Evolutionary conservation across 2,113 vertebrate species (phyloP), one percentile per base, ranked within the genome.

Genomic region (Stigmatopora argus): DNA sequence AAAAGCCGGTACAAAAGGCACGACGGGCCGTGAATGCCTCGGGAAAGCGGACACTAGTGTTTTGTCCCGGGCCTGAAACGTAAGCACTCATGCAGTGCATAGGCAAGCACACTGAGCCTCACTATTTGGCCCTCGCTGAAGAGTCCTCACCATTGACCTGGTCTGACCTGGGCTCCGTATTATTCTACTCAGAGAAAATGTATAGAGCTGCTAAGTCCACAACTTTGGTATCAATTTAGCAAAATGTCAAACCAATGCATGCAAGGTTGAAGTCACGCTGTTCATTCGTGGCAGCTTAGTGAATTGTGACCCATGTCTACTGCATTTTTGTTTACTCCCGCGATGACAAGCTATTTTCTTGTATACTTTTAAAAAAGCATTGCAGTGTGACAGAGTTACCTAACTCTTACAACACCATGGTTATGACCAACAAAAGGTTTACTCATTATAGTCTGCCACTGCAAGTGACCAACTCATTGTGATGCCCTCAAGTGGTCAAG

Each of bases 31-130:
- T 70, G 46, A 73, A 65, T 53, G 66, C 64, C 73, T 70, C 75
- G 65, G 69, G 90, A 85, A 90, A 92, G 80, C 66, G 58, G 88
- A 91, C 81, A 88, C 90, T 85, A 48, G 65, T 49, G 78, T 83
- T 90, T 88, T 88, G 87, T 91, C 77, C 78, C 52, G 58, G 18
- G 52, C 69, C 84, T 83, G 88, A 89, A 90, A 88, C 83, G 51
- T 75, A 87, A 85, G 86, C 84, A 69, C 80, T 86, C 67, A 65
- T 75, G 80, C 64, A 19, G 67, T 14, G 65, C 68, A 38, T 68
- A 61, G 57, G 51, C 38, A 23, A 67, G 75, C 72, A 90, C 82
- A 86, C 79, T 77, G 81, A 23, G 65, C 48, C 65, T 57, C 80
- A 73, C 75, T 86, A 74, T 83, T 77, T 19, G 48, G 17, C 48